Evolutionary conservation across 2,797 vertebrate species (phyloP), one percentile per base, ranked within the genome.

Genomic region (Valencia hispanica): DNA sequence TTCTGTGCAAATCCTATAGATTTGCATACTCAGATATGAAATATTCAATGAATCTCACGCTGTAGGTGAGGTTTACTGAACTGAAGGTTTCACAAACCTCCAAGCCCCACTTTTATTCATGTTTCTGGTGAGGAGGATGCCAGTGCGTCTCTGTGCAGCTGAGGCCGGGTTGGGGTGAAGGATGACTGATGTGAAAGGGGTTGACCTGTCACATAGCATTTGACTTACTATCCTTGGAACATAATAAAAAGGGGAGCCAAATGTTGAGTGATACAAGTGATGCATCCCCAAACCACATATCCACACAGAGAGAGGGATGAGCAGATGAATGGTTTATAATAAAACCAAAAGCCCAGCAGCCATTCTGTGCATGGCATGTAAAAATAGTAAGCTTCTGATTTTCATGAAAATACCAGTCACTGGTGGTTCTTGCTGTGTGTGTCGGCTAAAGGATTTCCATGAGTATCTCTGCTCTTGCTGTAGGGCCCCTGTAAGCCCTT

Each of bases 261-360:
- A 93, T 93, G 93, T 94, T 93, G 93, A 94, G 89, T 89, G 91
- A 92, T 94, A 91, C 92, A 87, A 93, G 90, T 89, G 90, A 93
- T 82, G 87, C 91, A 93, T 91, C 87, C 86, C 84, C 81, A 79
- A 84, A 79, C 71, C 66, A 80, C 55, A 79, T 68, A 83, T 65
- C 79, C 50, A 72, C 75, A 77, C 70, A 77, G 45, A 70, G 30
- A 77, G 59, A 80, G 76, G 85, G 74, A 78, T 82, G 73, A 75
- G 75, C 84, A 89, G 89, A 90, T 89, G 83, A 89, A 89, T 89
- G 89, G 90, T 91, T 91, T 79, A 91, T 88, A 89, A 91, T 92
- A 90, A 90, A 91, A 91, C 74, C 79, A 45, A 78, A 86, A 92
- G 86, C 83, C 89, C 89, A 88, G 80, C 83, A 92, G 88, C 84